Percentiles rank a stretch among this genome's conserved stretches.
phyloP scores from a whole-genome alignment of 2,797 vertebrate species.

The Eospalax fontanierii region DNA sequence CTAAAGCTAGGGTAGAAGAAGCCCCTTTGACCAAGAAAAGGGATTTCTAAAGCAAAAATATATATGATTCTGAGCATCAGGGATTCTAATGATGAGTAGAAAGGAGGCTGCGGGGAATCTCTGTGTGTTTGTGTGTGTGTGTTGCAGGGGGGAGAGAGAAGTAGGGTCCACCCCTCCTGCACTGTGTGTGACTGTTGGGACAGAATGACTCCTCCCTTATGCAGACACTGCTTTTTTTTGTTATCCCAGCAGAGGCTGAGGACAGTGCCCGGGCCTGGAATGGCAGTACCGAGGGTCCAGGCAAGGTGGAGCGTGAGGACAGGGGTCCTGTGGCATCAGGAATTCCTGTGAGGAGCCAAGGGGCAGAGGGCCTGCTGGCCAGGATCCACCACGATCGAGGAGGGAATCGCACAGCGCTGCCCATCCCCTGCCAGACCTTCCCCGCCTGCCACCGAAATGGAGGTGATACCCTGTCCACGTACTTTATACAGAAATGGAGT shows the following conservation, averaged over 20 bases:
- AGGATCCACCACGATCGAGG: slow-evolving; percentile 88
- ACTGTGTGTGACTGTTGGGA: not conserved
- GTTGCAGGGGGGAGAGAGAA: too few relatives aligned
- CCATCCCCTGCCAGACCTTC: slow-evolving; percentile 96
- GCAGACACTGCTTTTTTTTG: slow-evolving; percentile 30
- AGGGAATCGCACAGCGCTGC: slow-evolving; percentile 90
- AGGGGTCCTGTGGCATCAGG: slow-evolving; percentile 89
- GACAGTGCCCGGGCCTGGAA: slow-evolving; percentile 92
- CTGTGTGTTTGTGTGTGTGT: not conserved
- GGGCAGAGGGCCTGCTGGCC: slow-evolving; percentile 86
- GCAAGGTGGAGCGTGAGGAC: slow-evolving; percentile 93
- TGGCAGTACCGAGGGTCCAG: slow-evolving; percentile 90
- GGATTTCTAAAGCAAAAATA: slow-evolving; percentile 10
- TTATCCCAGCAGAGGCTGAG: slow-evolving; percentile 86
- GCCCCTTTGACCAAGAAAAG: not conserved
- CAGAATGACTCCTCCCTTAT: not conserved
- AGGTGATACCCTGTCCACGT: slow-evolving; percentile 88
- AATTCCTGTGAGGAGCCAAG: slow-evolving; percentile 93
- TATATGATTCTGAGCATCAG: not conserved
- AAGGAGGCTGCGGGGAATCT: not conserved
- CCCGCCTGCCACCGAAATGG: slow-evolving; percentile 95
- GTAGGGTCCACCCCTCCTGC: too few relatives aligned
- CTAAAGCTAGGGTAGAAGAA: not conserved
- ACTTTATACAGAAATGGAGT: not conserved
- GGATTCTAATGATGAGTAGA: not conserved